Conservation (phyloP, 2,113 vertebrate species). For the Elephantulus edwardii region DNA sequence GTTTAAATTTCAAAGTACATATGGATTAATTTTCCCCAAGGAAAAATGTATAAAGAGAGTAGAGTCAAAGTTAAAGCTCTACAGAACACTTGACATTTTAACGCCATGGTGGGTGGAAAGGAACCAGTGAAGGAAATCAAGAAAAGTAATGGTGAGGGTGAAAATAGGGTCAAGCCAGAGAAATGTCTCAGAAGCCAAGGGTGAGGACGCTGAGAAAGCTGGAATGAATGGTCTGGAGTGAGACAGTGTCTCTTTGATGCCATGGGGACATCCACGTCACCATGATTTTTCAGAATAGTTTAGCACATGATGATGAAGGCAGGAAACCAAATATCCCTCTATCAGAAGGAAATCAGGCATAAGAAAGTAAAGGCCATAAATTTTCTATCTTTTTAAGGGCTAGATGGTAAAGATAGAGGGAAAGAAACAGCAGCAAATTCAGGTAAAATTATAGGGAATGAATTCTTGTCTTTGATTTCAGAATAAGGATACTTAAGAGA, state of each 20-base stretch:
- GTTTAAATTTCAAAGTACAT: not conserved
- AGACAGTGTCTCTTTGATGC: not conserved
- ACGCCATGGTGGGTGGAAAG: not conserved
- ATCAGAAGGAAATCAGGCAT: not conserved
- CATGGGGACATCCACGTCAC: not conserved
- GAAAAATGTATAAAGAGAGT: slow-evolving; percentile 16
- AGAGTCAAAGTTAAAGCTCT: not conserved
- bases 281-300: not conserved
- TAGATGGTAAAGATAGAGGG: not conserved
- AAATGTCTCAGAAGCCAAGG: not conserved
- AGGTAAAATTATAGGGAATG: not conserved
- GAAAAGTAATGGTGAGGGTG: not conserved
- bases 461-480: not conserved
- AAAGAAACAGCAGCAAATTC: not conserved
- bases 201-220: not conserved
- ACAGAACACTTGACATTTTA: not conserved
- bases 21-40: not conserved
- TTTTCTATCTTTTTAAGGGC: not conserved
- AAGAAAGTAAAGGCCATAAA: not conserved
- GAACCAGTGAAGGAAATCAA: not conserved
- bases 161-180: not conserved
- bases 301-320: not conserved
- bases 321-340: not conserved
- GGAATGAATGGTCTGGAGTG: not conserved
- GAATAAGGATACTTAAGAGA: not conserved